These are phyloP conservation scores for Marisa cornuarietis DNA, from an alignment of 1,140 invertebrate species.

Conservation along the genomic window DNA sequence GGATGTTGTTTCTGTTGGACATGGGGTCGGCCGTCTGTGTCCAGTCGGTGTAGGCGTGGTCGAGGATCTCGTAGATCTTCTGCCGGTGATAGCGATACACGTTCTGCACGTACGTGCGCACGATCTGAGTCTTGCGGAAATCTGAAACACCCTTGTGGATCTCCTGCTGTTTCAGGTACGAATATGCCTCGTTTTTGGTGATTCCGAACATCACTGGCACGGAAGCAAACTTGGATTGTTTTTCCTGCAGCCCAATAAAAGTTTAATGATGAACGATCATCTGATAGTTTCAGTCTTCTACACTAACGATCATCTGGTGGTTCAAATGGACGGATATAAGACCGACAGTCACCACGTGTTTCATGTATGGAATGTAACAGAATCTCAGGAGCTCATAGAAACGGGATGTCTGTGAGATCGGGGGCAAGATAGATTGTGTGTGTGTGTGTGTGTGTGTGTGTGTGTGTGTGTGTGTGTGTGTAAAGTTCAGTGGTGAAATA, in stretches of 20 bases:
- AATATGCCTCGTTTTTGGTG: slow-evolving; percentile 88
- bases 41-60: slow-evolving; percentile 85
- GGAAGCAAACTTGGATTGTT: slow-evolving; percentile 57
- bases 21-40: slow-evolving; percentile 66
- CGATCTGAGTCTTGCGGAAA: slow-evolving; percentile 86
- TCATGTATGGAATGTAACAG: no score
- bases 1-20: slow-evolving; percentile 87
- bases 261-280: no score
- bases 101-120: slow-evolving; percentile 89
- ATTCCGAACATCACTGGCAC: slow-evolving; percentile 92
- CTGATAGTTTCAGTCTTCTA: no score
- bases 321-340: no score
- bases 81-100: slow-evolving; percentile 90
- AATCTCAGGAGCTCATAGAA: no score
- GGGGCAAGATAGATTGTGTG: no score
- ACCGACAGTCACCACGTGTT: no score
- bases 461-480: no score
- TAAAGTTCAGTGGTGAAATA: no score
- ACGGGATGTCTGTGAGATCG: no score
- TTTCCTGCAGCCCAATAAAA: slow-evolving; percentile 23
- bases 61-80: slow-evolving; percentile 95
- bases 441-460: no score
- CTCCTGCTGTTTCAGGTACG: slow-evolving; percentile 88
- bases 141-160: slow-evolving; percentile 92
- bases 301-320: no score